phyloP scores from a whole-genome alignment of 2,113 vertebrate genomes.

The Camarhynchus parvulus region DNA sequence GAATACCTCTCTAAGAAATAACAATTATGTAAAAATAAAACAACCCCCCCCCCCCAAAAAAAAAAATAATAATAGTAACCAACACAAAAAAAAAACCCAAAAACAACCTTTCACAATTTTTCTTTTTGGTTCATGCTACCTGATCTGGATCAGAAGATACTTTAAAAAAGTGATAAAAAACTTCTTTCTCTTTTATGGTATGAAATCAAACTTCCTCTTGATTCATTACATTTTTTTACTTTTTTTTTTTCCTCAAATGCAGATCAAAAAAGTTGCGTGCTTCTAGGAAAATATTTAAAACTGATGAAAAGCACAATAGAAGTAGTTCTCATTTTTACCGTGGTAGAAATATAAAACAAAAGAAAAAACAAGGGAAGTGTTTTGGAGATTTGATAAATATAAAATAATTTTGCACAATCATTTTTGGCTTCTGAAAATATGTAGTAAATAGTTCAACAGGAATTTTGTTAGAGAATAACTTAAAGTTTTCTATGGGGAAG shows the following conservation, averaged over 20 bases:
- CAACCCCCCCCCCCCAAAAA: not conserved
- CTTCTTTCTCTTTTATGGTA: not conserved
- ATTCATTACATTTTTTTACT: not conserved
- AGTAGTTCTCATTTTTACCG: not conserved
- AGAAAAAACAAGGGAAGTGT: not conserved
- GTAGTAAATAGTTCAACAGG: not conserved
- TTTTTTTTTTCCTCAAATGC: not conserved
- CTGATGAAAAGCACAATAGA: rapidly evolving
- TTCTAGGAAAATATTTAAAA: not conserved
- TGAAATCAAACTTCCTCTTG: not conserved
- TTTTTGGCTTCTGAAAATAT: not conserved
- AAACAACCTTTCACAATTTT: not conserved
- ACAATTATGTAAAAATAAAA: not conserved
- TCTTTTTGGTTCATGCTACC: not conserved
- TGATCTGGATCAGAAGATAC: not conserved
- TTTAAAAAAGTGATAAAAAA: not conserved
- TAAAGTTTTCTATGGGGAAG: not conserved
- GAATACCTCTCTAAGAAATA: not conserved
- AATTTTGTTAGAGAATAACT: not conserved
- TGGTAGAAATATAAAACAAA: not conserved
- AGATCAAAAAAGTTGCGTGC: rapidly evolving
- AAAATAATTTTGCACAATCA: not conserved
- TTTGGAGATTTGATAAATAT: not conserved
- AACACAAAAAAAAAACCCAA: not conserved
- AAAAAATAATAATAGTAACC: not conserved